Evolutionary conservation across 2,888 invertebrate genomes (phyloP), one percentile per base, ranked within the genome.

Genomic region (Alloscopus bannaensis): DNA sequence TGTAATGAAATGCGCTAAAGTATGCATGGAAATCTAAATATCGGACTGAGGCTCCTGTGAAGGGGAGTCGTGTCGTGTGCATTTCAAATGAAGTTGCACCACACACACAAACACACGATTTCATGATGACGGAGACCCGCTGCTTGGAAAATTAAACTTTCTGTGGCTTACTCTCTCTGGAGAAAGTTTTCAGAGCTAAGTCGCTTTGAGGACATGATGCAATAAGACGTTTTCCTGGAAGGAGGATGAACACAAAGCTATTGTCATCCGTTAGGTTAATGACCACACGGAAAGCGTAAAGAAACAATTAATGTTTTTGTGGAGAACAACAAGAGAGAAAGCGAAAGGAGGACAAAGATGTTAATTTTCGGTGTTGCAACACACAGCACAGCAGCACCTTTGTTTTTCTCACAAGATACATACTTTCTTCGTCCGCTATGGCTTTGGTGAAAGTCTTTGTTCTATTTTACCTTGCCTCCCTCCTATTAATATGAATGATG

Each of bases 91-190:
- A 22, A 55, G 24, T 22, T 24, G 45, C n/a, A 45, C n/a, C 45
- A 45, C 45, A n/a, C 45, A 45, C 45, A 16, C 13, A 36, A 16
- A 20, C 52, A 40, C n/a, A 26, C 31, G 13, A 24, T 45, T 28
- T 8, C 16, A 60, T 78, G 55, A 47, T 50, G 60, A 55, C 31
- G 59, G 70, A 29, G 65, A 57, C 78, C 70, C 71, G 78, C 78
- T 78, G 78, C 78, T 78, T 59, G 45, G 65, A 70, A 78, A 78
- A 78, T 78, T 78, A 78, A 77, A 78, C 70, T 78, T 77, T 55
- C n/a, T 78, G 78, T 59, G 70, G 65, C 64, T 64, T 62, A 59
- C 59, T 20, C 26, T 36, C 47, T 47, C 55, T 28, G 45, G 62
- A 18, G 57, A 16, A 50, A 52, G 11, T 26, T 57, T 8, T 26